These are phyloP conservation scores for Melieria picta DNA, from an alignment of 2,888 invertebrate genomes.

Conservation along the genomic window DNA sequence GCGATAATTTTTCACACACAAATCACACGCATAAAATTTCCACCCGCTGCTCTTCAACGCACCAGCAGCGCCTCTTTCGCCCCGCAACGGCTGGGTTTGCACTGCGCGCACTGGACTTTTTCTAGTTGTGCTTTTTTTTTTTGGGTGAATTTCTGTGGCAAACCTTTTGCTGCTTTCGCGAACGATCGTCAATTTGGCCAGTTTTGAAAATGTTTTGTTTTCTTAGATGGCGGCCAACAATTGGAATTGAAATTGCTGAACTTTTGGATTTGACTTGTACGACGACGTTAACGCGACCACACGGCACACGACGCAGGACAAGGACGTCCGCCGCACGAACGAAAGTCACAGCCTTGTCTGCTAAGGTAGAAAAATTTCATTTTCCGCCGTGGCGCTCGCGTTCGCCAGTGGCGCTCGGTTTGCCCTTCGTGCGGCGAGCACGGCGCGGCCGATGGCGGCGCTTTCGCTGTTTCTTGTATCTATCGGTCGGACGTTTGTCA, in stretches of 20 bases:
- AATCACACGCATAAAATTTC: no score
- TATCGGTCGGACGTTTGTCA: background rate
- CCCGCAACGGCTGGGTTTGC: no score
- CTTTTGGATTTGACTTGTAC: slow-evolving; percentile 21
- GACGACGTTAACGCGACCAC: slow-evolving; percentile 39
- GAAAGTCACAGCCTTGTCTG: slow-evolving; percentile 48
- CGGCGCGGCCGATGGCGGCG: background rate
- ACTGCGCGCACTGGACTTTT: no score
- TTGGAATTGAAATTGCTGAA: slow-evolving; percentile 15
- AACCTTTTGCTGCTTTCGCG: no score
- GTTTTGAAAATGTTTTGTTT: slow-evolving; percentile 9
- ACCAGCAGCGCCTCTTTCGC: no score
- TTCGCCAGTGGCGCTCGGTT: slow-evolving; percentile 16
- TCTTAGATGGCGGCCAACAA: slow-evolving; percentile 12
- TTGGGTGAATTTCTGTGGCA: no score
- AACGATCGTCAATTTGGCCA: background rate
- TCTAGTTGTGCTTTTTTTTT: no score
- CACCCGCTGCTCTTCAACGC: no score
- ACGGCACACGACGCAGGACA: slow-evolving; percentile 43
- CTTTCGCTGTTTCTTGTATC: slow-evolving; percentile 18
- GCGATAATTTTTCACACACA: no score
- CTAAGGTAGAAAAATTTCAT: slow-evolving; percentile 37
- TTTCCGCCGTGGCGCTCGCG: slow-evolving; percentile 26
- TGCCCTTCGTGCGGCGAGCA: background rate
- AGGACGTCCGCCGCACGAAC: slow-evolving; percentile 48